A percentile compares a stretch with the other conserved stretches of the same genome.
Conservation (phyloP, 2,797 vertebrate species). For the Cuniculus paca region DNA sequence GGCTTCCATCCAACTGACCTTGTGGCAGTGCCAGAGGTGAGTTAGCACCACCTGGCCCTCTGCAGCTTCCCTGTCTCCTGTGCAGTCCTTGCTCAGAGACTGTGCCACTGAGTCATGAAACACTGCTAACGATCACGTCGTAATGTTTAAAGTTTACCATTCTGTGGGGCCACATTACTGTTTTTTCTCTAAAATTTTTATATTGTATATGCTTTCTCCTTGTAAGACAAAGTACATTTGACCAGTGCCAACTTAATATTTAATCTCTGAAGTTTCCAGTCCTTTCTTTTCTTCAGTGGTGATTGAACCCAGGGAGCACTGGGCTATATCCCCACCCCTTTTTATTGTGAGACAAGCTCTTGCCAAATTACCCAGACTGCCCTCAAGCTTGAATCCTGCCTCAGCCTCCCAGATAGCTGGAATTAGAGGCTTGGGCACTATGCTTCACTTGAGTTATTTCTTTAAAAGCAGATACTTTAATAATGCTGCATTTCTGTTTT, state of each 20-base stretch:
- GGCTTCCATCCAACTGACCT: not conserved
- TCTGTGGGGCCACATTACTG: not conserved
- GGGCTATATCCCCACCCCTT: not conserved
- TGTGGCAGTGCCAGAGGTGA: not conserved
- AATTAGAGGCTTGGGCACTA: not conserved
- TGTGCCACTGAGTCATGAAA: not conserved
- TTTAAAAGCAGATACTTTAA: conserved; percentile 49
- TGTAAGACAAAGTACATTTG: conserved; percentile 47
- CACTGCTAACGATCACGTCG: not conserved
- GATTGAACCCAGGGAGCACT: not conserved
- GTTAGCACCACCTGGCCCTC: not conserved
- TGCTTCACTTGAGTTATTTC: not conserved
- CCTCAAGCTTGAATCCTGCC: not conserved
- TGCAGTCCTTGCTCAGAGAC: not conserved
- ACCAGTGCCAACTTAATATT: conserved; percentile 43
- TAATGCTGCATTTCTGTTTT: conserved; percentile 25
- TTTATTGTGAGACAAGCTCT: not conserved
- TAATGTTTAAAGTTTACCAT: not conserved
- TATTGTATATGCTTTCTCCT: not conserved
- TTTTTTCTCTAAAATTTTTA: not conserved
- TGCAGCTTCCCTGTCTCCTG: not conserved
- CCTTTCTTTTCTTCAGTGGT: not conserved
- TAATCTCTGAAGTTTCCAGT: conserved; percentile 27
- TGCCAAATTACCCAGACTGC: not conserved
- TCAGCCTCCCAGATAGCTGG: not conserved